Percentiles rank a stretch among this genome's conserved stretches.
Conservation (phyloP, 2,888 invertebrate genomes). For the Lithophane semibrunnea region DNA sequence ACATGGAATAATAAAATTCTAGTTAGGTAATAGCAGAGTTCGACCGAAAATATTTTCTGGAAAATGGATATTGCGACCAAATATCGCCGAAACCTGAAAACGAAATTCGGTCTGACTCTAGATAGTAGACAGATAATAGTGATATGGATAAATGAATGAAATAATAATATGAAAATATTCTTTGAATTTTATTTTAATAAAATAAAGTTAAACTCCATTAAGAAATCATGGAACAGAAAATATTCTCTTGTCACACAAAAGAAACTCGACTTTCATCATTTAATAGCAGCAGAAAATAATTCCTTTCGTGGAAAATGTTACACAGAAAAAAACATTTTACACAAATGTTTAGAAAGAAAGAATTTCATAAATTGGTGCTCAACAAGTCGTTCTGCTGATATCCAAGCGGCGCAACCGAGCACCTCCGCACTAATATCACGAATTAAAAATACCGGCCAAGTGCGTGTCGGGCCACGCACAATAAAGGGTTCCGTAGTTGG, state of each 20-base stretch:
- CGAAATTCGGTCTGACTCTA: background rate
- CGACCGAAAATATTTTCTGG: too few relatives aligned
- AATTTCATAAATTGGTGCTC: background rate
- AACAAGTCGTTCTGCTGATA: too few relatives aligned
- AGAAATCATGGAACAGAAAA: background rate
- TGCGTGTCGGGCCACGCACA: too few relatives aligned
- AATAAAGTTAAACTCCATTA: too few relatives aligned
- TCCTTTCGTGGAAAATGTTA: background rate
- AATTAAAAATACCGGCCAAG: background rate
- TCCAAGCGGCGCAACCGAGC: background rate
- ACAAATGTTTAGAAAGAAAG: background rate
- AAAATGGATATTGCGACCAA: too few relatives aligned
- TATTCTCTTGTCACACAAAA: slow-evolving; percentile 1
- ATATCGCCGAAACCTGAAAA: background rate
- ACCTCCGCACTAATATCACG: background rate
- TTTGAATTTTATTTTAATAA: too few relatives aligned
- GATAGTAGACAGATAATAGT: background rate
- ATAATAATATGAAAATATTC: background rate
- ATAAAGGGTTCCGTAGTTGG: too few relatives aligned
- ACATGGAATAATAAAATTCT: background rate
- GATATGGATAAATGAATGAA: background rate
- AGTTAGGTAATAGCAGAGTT: background rate
- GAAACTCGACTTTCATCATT: background rate
- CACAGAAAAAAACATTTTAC: too few relatives aligned
- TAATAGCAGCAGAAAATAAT: background rate